These are phyloP conservation scores for Tragopan temminckii DNA, from an alignment of 2,797 vertebrate species.

Conservation along the genomic window DNA sequence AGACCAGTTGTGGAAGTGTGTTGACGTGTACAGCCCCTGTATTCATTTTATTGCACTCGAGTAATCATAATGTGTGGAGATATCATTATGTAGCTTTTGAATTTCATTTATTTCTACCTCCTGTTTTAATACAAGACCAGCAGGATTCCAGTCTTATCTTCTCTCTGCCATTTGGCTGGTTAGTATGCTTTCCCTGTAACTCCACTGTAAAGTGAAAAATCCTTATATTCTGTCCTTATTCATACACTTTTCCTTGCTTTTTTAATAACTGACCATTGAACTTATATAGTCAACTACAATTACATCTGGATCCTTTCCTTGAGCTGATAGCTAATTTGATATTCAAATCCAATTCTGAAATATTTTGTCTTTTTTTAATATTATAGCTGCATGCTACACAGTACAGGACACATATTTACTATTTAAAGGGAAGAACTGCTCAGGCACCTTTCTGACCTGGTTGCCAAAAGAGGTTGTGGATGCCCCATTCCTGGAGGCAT, in stretches of 20 bases:
- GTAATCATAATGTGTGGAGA: neutral
- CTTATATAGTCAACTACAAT: neutral
- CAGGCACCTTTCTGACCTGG: neutral
- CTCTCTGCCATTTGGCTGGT: neutral
- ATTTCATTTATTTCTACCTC: neutral
- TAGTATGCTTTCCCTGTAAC: neutral
- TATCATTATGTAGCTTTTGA: neutral
- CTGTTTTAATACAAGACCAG: neutral
- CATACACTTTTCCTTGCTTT: neutral
- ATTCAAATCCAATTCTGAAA: neutral
- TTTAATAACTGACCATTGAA: neutral
- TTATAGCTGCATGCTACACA: neutral
- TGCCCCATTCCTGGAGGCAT: too few relatives aligned
- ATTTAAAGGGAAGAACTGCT: neutral
- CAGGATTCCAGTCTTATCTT: neutral
- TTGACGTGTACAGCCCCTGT: neutral
- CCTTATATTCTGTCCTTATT: neutral
- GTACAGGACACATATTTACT: neutral
- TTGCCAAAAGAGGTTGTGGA: too few relatives aligned
- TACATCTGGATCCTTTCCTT: neutral
- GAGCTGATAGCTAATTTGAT: neutral
- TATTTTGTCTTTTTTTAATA: neutral
- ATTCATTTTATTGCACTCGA: neutral
- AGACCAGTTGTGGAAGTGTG: rapidly evolving
- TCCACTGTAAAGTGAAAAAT: neutral